Conservation (phyloP, 2,113 vertebrate species). For the Nyctereutes procyonoides region DNA sequence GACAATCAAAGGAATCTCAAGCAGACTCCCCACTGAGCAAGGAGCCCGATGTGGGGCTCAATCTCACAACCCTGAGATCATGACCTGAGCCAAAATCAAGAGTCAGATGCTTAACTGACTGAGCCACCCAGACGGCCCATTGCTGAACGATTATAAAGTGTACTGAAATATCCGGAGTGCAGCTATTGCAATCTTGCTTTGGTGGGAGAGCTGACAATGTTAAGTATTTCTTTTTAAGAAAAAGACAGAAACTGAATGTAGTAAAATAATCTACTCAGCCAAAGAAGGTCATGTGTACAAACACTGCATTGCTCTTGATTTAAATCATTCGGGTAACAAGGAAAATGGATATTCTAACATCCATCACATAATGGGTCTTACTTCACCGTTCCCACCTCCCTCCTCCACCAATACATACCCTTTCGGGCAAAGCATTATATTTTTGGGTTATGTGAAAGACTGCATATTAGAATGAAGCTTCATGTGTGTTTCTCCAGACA, state of each 20-base stretch:
- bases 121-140: background rate
- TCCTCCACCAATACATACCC: rapidly evolving
- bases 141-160: background rate
- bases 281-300: background rate
- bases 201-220: background rate
- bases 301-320: background rate
- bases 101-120: background rate
- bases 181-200: background rate
- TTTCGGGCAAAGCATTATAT: background rate
- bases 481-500: background rate
- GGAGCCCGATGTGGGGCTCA: background rate
- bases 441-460: background rate
- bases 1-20: background rate
- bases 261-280: background rate
- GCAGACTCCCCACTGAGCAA: background rate
- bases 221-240: background rate
- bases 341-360: background rate
- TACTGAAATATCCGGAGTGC: background rate
- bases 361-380: background rate
- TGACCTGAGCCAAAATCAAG: background rate
- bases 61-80: background rate
- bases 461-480: background rate
- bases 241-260: background rate
- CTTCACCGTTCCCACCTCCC: background rate
- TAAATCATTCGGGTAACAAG: background rate